Evolutionary conservation across 2,888 invertebrate genomes (phyloP), one percentile per base, ranked within the genome.

Genomic region (Panopea generosa): DNA sequence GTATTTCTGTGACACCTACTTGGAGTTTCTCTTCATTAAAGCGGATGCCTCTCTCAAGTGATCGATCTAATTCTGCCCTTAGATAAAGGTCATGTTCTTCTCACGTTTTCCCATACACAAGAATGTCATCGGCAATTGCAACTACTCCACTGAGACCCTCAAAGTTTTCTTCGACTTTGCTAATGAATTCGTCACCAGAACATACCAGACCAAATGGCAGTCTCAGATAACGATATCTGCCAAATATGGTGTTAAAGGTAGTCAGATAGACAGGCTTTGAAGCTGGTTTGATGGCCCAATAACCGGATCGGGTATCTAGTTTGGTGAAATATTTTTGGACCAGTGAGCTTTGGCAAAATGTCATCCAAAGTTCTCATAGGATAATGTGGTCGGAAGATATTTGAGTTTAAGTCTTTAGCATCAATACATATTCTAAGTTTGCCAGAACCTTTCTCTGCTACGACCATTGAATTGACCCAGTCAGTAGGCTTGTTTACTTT

Each of bases 121-220:
- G 27, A 20, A 72, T 47, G 27, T 71, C 71, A 33, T 71, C 63
- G 0, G 73, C 79, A 6, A 82, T 69, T 11, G 66, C 45, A 1
- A 29, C 45, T 1, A 77, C 57, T 22, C 79, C 81, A 7, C 38
- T 16, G 2, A 83, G 40, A 24, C 77, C 75, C 45, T 72, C 75
- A 38, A 49, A 71, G 16, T 45, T 43, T 33, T 77, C 66, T 18
- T 81, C 74, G 1, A 81, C 65, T 20, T 59, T 68, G 0, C 62
- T 26, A n/a, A 80, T 70, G 49, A 81, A 77, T n/a, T 65, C 65
- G 47, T 83, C 76, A 45, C 66, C 75, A 16, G 75, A 53, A 11
- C 38, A 61, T 2, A 53, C 62, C 2, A 83, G 50, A 1, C 86
- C 82, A 60, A 81, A 84, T 11, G 85, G 84, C 9, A 80, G 24